Evolutionary conservation across 1,140 invertebrate species (phyloP).

Genomic region (Wasmannia auropunctata): DNA sequence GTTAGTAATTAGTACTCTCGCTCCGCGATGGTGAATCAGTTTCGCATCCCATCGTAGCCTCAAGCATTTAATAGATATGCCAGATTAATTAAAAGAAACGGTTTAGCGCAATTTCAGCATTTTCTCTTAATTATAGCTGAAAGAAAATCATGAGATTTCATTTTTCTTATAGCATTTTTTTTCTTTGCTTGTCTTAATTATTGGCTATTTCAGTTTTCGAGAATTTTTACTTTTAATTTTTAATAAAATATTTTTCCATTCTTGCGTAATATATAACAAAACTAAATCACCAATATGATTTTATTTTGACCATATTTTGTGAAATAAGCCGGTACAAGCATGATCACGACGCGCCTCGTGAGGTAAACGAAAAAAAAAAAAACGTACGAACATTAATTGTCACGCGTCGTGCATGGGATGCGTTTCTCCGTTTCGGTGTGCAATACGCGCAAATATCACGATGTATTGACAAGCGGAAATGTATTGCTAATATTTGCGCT

Average conservation of each 20-base stretch:
- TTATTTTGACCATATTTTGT: background rate
- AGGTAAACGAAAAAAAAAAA: conserved; percentile 30
- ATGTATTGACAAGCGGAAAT: conserved; percentile 53
- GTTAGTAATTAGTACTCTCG: conserved; percentile 25
- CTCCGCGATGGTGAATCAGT: background rate
- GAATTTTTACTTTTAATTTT: background rate
- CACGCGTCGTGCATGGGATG: background rate
- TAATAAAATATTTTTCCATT: background rate
- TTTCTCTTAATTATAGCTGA: background rate
- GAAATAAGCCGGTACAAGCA: background rate
- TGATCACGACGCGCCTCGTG: background rate
- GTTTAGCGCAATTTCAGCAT: background rate
- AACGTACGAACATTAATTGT: conserved; percentile 13
- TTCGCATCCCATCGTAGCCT: background rate
- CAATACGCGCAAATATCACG: conserved; percentile 28
- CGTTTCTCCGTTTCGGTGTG: background rate
- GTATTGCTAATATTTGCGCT: conserved; percentile 66
- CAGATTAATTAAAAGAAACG: background rate
- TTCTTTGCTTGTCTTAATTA: no score
- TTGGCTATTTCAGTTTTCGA: background rate
- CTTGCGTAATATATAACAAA: background rate
- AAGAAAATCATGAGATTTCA: background rate
- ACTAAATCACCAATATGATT: background rate
- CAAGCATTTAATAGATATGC: background rate
- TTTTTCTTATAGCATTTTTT: background rate